Percentiles rank a stretch among this genome's conserved stretches.
These are phyloP conservation scores for Catonia carolina DNA, from an alignment of 2,888 invertebrate species.

Conservation along the genomic window DNA sequence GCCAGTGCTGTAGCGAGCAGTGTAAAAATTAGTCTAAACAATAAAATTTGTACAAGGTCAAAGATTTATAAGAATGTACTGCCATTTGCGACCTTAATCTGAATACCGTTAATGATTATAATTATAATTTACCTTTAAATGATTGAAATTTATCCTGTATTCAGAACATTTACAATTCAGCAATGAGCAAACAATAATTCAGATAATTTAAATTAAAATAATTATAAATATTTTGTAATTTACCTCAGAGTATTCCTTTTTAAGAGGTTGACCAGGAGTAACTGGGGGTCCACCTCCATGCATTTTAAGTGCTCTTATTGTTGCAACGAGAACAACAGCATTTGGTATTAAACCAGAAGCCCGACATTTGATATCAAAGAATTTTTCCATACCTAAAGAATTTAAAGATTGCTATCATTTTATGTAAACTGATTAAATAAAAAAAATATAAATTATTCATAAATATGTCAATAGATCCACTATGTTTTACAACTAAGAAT, in stretches of 20 bases:
- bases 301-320: conserved; percentile 95
- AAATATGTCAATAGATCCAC: not conserved
- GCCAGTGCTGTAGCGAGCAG: too few relatives aligned
- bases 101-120: too few relatives aligned
- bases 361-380: conserved; percentile 94
- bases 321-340: conserved; percentile 87
- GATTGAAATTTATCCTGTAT: not conserved
- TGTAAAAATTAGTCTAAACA: too few relatives aligned
- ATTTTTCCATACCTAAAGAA: conserved; percentile 85
- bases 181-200: not conserved
- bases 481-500: too few relatives aligned
- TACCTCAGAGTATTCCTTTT: conserved; percentile 66
- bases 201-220: too few relatives aligned
- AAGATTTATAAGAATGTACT: too few relatives aligned
- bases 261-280: conserved; percentile 73
- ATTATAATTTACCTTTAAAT: too few relatives aligned
- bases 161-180: not conserved
- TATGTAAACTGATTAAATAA: not conserved
- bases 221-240: conserved; percentile 16
- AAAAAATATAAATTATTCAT: not conserved
- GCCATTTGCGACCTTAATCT: too few relatives aligned
- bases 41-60: too few relatives aligned
- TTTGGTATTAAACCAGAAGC: conserved; percentile 78
- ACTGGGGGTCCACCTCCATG: conserved; percentile 96
- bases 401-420: not conserved